These are phyloP conservation scores for Amblyopsis hoosieri DNA, from an alignment of 2,797 vertebrate species.

Conservation along the genomic window DNA sequence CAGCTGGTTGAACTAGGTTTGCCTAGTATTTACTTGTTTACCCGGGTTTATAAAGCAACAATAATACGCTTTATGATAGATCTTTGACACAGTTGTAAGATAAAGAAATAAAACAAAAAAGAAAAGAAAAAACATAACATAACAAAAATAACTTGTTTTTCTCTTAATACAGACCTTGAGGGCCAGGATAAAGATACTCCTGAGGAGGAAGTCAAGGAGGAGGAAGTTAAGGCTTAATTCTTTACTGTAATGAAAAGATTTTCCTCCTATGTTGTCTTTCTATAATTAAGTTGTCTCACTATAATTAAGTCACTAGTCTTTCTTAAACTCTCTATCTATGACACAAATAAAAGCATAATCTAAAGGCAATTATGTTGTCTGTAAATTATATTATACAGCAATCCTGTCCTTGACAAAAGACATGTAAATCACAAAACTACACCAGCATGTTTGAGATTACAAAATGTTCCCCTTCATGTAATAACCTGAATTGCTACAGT, in stretches of 20 bases:
- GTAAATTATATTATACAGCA: slow-evolving; percentile 13
- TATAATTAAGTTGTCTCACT: background rate
- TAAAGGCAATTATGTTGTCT: slow-evolving; percentile 45
- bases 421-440: background rate
- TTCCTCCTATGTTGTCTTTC: background rate
- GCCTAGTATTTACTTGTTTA: no score
- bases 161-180: slow-evolving; percentile 45
- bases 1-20: no score
- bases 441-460: background rate
- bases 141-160: slow-evolving; percentile 8
- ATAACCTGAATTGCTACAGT: no score
- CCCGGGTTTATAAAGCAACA: background rate
- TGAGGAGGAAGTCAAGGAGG: slow-evolving; percentile 20
- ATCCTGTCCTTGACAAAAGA: background rate
- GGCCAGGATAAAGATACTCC: slow-evolving; percentile 33
- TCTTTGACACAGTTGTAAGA: background rate
- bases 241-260: slow-evolving; percentile 11
- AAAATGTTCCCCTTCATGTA: no score
- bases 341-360: slow-evolving; percentile 69
- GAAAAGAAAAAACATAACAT: background rate
- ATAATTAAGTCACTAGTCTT: slow-evolving; percentile 1
- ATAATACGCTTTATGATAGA: background rate
- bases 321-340: slow-evolving; percentile 11
- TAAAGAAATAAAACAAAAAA: background rate
- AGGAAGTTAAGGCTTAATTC: slow-evolving; percentile 39